Conservation (phyloP, 1,140 invertebrate species). For the Lepidurus couesii region DNA sequence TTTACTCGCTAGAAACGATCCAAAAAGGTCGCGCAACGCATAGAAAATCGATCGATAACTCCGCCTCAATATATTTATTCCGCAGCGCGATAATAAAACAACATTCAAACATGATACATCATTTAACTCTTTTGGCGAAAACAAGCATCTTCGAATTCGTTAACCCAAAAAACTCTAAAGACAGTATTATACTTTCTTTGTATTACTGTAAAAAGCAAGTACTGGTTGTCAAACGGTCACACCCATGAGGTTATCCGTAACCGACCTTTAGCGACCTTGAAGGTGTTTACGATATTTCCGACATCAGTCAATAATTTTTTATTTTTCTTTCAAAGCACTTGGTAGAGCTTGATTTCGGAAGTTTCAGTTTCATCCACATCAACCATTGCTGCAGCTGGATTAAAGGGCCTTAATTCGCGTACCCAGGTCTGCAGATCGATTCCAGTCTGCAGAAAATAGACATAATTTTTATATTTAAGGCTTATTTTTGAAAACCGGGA, state of each 20-base stretch:
- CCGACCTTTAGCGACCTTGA: too few species aligned
- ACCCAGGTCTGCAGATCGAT: conserved; percentile 26
- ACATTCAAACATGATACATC: too few species aligned
- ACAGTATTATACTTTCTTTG: too few species aligned
- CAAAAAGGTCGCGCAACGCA: background rate
- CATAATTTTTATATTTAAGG: too few species aligned
- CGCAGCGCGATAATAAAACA: background rate
- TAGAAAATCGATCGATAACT: background rate
- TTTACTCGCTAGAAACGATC: background rate
- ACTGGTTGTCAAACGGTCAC: too few species aligned
- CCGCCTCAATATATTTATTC: background rate
- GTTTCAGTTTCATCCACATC: conserved; percentile 27
- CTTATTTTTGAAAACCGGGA: too few species aligned
- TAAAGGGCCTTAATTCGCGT: background rate
- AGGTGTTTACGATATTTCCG: too few species aligned
- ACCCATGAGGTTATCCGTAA: too few species aligned
- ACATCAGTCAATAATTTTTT: background rate
- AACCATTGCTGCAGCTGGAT: background rate
- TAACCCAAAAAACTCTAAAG: too few species aligned
- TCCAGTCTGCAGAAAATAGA: conserved; percentile 22
- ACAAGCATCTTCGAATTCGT: too few species aligned
- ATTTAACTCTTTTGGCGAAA: too few species aligned
- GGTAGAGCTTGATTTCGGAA: conserved; percentile 28
- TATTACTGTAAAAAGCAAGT: too few species aligned
- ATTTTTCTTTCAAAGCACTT: background rate